A percentile compares a stretch with the other conserved stretches of the same genome.
These are phyloP conservation scores for Hylaea fasciaria DNA, from an alignment of 2,888 invertebrate genomes.

Conservation along the genomic window DNA sequence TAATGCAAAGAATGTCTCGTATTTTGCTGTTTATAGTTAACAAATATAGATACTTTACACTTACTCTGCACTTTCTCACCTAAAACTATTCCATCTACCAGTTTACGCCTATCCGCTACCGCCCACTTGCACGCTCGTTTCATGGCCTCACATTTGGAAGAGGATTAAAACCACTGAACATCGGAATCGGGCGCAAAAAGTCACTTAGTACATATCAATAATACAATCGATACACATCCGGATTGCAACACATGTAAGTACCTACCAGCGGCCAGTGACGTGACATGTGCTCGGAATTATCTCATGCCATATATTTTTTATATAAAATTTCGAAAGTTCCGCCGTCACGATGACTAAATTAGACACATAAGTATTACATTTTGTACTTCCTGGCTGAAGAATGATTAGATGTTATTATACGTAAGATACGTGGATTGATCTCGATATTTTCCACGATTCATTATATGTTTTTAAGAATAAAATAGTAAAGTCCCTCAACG, in stretches of 20 bases:
- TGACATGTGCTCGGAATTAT: neutral
- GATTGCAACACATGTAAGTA: constrained; percentile 32
- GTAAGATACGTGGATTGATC: neutral
- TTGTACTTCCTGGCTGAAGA: constrained; percentile 7
- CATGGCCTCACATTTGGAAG: constrained; percentile 33
- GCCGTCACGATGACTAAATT: constrained; percentile 14
- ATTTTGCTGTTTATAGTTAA: no score
- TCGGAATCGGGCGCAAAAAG: constrained; percentile 46
- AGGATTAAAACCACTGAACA: constrained; percentile 36
- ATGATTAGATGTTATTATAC: neutral
- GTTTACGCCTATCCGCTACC: neutral
- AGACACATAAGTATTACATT: constrained; percentile 10
- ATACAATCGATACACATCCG: constrained; percentile 42
- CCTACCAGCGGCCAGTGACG: constrained; percentile 1
- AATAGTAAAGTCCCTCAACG: no score
- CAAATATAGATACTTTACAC: no score
- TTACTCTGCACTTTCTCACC: no score
- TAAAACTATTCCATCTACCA: no score
- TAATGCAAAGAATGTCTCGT: no score
- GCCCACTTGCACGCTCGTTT: constrained; percentile 17
- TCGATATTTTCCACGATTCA: no score
- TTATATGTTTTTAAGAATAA: no score
- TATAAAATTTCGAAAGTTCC: constrained; percentile 21
- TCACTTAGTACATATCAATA: constrained; percentile 39
- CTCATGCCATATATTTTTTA: constrained; percentile 3